Base-by-base conservation (phyloP, 2,113 vertebrate genomes). In the Dicentrarchus labrax region DNA sequence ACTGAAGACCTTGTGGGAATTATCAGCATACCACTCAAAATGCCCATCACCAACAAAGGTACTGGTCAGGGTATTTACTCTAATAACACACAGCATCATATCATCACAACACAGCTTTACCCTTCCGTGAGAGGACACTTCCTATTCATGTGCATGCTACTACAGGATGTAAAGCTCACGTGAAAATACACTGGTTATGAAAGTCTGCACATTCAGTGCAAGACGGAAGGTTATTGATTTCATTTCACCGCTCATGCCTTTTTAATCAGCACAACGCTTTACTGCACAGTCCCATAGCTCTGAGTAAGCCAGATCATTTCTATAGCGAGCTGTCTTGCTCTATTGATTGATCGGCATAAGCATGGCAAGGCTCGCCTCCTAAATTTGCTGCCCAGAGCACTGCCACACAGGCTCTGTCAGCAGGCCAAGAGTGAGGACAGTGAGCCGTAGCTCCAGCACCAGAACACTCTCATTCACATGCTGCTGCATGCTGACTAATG, bases 1-100 rank as follows among this genome's bases (percentile, higher is more conserved):
- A 99, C 96, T 0, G 97, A 99, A 78, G 98, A 99, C 88, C 96
- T 99, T 68, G 98, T 99, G 48, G 98, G 98, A 41, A 99, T 98
- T 83, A 99, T 99, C 94, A 99, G 98, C 87, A 98, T 99, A 87
- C 97, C 97, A 5, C 95, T 99, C 59, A 99, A 97, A 80, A 94
- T 99, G 89, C 97, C 98, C n/a, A 93, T 96, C 36, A 91, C 95
- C 74, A 98, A 97, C 92, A 99, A 98, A 99, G 98, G 98, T 99
- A 96, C 17, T 36, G 7, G 7, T 73, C 51, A 30, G 30, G 30
- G 4, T 30, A 3, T 30, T 30, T 3, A 30, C 30, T 30, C 30
- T 30, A 30, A 30, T 30, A 30, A 30, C 30, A 30, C 30, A 30
- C 30, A 30, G 30, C 30, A 30, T 2, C 30, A 30, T 30, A 30